phyloP scores from a whole-genome alignment of 2,888 invertebrate species.

The Auanema sp. region DNA sequence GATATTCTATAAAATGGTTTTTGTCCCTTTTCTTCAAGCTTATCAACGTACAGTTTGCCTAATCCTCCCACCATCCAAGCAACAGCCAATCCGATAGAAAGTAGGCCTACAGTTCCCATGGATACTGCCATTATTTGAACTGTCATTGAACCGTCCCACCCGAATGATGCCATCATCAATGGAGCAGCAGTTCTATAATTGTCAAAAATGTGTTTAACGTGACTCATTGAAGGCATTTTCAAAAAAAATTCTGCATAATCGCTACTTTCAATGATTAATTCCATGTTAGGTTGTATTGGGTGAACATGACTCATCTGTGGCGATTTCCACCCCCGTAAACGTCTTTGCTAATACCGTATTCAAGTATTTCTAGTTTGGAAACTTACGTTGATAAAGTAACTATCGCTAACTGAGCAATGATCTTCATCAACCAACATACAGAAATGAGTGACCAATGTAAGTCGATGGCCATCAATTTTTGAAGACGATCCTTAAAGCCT shows the following conservation, averaged over 20 bases:
- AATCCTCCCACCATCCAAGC: constrained; percentile 28
- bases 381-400: constrained; percentile 33
- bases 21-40: background rate
- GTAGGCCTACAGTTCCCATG: constrained; percentile 31
- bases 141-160: constrained; percentile 30
- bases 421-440: constrained; percentile 38
- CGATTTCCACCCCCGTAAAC: constrained; percentile 4
- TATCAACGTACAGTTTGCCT: constrained; percentile 23
- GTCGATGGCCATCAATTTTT: constrained; percentile 21
- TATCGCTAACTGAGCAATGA: constrained; percentile 26
- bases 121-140: constrained; percentile 29
- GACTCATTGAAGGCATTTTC: background rate
- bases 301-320: background rate
- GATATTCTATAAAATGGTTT: constrained; percentile 23
- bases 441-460: constrained; percentile 37
- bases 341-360: background rate
- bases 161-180: constrained; percentile 34
- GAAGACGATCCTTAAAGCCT: constrained; percentile 7
- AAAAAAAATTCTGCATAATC: constrained; percentile 1
- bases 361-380: background rate
- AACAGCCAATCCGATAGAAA: constrained; percentile 26
- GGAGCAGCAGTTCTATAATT: constrained; percentile 26
- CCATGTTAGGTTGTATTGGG: background rate
- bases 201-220: background rate
- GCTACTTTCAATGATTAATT: background rate